Conservation (phyloP, 37 sponge, comb jelly and placozoan genomes). For the Aplysina aerophoba region DNA sequence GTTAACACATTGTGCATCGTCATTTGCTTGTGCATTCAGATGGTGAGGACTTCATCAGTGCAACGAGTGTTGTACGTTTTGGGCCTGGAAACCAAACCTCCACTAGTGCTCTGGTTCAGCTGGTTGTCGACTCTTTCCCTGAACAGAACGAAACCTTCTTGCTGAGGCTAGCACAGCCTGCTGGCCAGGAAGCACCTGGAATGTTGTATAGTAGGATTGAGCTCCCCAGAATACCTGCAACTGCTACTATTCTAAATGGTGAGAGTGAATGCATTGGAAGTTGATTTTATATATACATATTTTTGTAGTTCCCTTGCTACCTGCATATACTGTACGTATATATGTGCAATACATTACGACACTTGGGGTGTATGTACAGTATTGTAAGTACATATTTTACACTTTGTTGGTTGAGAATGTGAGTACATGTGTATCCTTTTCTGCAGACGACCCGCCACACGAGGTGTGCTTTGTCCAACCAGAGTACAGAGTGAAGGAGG, state of each 20-base stretch:
- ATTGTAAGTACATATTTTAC: background rate
- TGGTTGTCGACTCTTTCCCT: background rate
- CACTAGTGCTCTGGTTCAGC: background rate
- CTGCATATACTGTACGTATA: no score
- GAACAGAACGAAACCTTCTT: background rate
- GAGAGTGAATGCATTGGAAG: background rate
- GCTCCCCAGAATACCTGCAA: background rate
- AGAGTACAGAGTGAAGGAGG: constrained; percentile 17
- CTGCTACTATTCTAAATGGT: background rate
- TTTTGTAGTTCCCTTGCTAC: no score
- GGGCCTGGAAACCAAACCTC: background rate
- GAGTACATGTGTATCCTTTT: background rate
- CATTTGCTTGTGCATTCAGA: background rate
- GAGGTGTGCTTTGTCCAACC: background rate
- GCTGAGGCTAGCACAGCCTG: background rate
- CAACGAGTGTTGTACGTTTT: background rate
- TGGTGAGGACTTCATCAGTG: background rate
- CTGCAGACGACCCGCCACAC: background rate
- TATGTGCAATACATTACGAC: no score
- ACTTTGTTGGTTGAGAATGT: background rate
- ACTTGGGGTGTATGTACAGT: no score
- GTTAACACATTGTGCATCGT: no score
- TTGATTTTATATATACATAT: no score
- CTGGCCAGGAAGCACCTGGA: background rate
- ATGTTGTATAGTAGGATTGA: background rate